Evolutionary conservation across 2,113 vertebrate genomes (phyloP).

Genomic region (Calyptomena viridis): DNA sequence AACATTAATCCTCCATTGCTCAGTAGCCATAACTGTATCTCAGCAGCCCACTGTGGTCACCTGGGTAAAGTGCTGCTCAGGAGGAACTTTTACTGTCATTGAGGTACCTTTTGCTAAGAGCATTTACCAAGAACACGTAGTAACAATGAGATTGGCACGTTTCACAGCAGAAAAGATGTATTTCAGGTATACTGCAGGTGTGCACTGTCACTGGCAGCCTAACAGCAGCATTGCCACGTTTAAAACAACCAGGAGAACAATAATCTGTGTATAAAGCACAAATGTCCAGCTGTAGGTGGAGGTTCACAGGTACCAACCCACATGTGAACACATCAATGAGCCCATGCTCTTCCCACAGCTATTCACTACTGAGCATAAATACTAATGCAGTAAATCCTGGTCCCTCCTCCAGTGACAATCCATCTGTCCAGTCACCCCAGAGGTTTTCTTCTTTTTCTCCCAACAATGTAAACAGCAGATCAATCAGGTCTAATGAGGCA

Average conservation of each 20-base stretch:
- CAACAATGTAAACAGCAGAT: background rate
- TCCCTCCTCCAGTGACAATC: background rate
- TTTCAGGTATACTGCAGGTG: background rate
- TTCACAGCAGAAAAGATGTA: slow-evolving; percentile 32
- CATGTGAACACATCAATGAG: background rate
- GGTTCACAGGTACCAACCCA: background rate
- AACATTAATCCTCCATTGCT: background rate
- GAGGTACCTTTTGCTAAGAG: background rate
- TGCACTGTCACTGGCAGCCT: background rate
- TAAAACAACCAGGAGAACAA: background rate
- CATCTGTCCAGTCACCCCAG: background rate
- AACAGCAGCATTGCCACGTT: background rate
- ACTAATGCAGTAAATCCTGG: background rate
- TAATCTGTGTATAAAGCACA: background rate
- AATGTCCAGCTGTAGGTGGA: background rate
- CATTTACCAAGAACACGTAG: background rate
- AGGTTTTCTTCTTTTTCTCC: background rate
- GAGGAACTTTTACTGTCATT: background rate
- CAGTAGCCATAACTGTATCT: background rate
- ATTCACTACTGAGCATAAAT: background rate
- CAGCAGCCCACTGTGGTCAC: background rate
- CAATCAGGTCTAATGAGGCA: background rate
- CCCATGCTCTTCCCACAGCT: background rate
- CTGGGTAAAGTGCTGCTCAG: background rate
- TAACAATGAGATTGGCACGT: background rate